Evolutionary conservation across 1,140 invertebrate species (phyloP), one percentile per base, ranked within the genome.

Genomic region (Aleiodes sp.): DNA sequence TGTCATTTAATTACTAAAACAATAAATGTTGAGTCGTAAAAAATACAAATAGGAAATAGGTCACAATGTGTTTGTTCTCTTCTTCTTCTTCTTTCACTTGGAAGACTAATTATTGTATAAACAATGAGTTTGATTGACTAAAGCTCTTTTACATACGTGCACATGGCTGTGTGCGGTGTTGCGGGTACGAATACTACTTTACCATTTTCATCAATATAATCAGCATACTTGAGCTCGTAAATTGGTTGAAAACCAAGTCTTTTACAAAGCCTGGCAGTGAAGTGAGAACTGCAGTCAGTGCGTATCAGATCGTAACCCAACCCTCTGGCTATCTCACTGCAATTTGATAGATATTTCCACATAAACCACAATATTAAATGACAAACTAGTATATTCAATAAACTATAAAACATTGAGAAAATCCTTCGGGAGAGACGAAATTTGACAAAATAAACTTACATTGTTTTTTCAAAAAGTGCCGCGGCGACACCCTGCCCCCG

Each of bases 281-380:
- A 94, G 56, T 88, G 84, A 65, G 92, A 93, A 4, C 91, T 90
- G 66, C 92, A 93, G 70, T 91, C 88, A 0, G 87, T 88, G 41
- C 88, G 82, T 12, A 88, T 77, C 39, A 89, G 73, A 46, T 87
- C 84, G 70, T 89, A 88, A 1, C 85, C 87, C 57, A 84, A 78
- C 64, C 89, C 82, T 60, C 78, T 79, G 0, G 87, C 88, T 4
- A 89, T 78, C 73, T 89, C 87, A 74, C 91, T 92, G 85, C 19
- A 89, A 89, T 70, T 73, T 74, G 73, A 72, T 65, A 70, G 68
- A 28, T 61, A 43, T 62, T 68, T 4, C 19, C n/a, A 46, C 10
- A 46, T 46, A 21, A 61, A 21, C 14, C 28, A 41, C 37, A 26
- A 65, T 65, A 65, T 65, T 46, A 2, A 52, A 41, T 65, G 33